A percentile compares a stretch with the other conserved stretches of the same genome.
These are phyloP conservation scores for Drosophila serrata DNA, from an alignment of 1,140 invertebrate species.

Conservation along the genomic window DNA sequence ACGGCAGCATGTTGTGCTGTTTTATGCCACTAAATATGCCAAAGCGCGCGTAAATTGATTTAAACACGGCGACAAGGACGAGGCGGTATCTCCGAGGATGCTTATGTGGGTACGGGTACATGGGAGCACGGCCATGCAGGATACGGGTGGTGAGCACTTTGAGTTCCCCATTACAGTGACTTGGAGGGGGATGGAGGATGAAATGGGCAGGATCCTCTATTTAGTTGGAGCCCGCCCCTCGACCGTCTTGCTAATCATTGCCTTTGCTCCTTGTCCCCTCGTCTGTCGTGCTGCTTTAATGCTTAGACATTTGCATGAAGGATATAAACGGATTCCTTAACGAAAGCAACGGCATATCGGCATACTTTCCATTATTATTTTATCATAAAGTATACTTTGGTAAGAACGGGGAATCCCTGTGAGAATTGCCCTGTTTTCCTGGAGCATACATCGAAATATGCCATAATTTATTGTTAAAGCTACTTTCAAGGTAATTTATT, in stretches of 20 bases:
- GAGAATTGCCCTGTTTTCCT: not conserved
- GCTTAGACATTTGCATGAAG: conserved; percentile 45
- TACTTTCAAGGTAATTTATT: not conserved
- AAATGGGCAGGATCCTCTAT: not conserved
- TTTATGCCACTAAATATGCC: conserved; percentile 76
- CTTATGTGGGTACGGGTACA: conserved; percentile 27
- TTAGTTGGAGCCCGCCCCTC: conserved; percentile 25
- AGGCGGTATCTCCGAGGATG: conserved; percentile 23
- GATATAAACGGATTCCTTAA: conserved; percentile 35
- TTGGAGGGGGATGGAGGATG: too few relatives aligned
- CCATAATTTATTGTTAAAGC: not conserved
- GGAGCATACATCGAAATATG: not conserved
- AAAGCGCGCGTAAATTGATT: conserved; percentile 81
- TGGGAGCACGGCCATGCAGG: conserved; percentile 7
- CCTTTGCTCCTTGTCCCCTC: not conserved
- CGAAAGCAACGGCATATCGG: conserved; percentile 18
- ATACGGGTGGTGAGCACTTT: conserved; percentile 21
- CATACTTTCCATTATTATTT: conserved; percentile 22
- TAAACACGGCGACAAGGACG: conserved; percentile 71
- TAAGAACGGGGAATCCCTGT: conserved; percentile 1
- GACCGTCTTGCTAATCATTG: conserved; percentile 37
- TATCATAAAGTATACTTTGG: conserved; percentile 5
- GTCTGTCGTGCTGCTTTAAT: conserved; percentile 19
- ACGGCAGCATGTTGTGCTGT: conserved; percentile 51
- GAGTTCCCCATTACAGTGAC: conserved; percentile 4